Conservation (phyloP, 1,140 invertebrate genomes). For the Procambarus clarkii region DNA sequence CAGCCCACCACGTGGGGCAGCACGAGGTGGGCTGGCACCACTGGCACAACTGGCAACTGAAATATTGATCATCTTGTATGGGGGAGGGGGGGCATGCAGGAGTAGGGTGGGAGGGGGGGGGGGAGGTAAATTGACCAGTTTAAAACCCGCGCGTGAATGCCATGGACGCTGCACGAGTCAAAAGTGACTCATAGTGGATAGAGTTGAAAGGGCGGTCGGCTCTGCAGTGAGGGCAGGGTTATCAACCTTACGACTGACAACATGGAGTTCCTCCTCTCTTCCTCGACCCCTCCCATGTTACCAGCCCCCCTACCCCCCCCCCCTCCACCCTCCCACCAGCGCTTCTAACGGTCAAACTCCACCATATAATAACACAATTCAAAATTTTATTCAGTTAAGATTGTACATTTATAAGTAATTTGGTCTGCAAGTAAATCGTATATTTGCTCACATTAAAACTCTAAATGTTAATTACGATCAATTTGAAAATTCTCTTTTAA, state of each 20-base stretch:
- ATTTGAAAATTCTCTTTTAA: no score
- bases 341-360: no score
- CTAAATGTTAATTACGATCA: no score
- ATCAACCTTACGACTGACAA: neutral
- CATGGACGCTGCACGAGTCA: neutral
- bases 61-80: neutral
- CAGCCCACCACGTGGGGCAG: neutral
- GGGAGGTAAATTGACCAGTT: neutral
- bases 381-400: no score
- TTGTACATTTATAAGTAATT: no score
- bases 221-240: neutral
- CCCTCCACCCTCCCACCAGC: no score
- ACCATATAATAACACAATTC: no score
- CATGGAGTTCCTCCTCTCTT: neutral
- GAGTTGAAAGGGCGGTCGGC: neutral
- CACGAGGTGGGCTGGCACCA: neutral
- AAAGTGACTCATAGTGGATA: neutral
- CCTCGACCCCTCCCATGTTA: neutral
- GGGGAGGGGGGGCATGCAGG: no score
- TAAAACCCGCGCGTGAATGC: neutral
- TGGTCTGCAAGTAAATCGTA: no score
- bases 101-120: no score
- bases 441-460: no score
- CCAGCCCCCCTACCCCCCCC: neutral
- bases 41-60: neutral